A percentile compares a stretch with the other conserved stretches of the same genome.
Evolutionary conservation across 2,797 vertebrate species (phyloP).

Genomic region (Urophycis tenuis): DNA sequence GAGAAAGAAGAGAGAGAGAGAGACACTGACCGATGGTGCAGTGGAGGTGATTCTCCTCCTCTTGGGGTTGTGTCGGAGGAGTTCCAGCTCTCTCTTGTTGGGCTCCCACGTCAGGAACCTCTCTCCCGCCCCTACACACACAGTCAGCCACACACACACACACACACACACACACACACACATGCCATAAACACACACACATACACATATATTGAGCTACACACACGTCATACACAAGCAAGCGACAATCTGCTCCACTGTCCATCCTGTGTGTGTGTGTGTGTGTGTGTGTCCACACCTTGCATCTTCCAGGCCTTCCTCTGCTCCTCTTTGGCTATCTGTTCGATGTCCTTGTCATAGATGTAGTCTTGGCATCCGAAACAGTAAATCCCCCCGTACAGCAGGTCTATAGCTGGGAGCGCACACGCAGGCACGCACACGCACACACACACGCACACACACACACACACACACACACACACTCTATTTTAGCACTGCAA

Average conservation of each 20-base stretch:
- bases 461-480: background rate
- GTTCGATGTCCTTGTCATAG: constrained; percentile 89
- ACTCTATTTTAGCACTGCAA: background rate
- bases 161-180: too few species aligned
- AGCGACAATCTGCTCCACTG: too few species aligned
- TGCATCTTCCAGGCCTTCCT: constrained; percentile 86
- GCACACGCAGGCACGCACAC: background rate
- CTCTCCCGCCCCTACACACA: constrained; percentile 75
- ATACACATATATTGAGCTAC: too few species aligned
- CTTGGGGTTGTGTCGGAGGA: constrained; percentile 86
- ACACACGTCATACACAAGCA: too few species aligned
- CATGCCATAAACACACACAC: too few species aligned
- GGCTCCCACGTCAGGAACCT: constrained; percentile 89
- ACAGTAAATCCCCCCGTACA: constrained; percentile 86
- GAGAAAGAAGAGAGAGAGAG: background rate
- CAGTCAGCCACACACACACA: constrained; percentile 3
- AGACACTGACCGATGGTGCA: constrained; percentile 78
- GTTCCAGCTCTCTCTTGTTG: constrained; percentile 82
- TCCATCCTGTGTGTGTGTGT: background rate
- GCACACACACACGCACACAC: background rate
- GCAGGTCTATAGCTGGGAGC: constrained; percentile 68
- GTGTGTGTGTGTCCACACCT: constrained; percentile 57
- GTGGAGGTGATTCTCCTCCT: constrained; percentile 84
- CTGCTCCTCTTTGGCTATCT: constrained; percentile 90
- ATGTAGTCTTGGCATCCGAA: constrained; percentile 91